These are phyloP conservation scores for Ailuropoda melanoleuca DNA, from an alignment of 2,113 vertebrate genomes.

Conservation along the genomic window DNA sequence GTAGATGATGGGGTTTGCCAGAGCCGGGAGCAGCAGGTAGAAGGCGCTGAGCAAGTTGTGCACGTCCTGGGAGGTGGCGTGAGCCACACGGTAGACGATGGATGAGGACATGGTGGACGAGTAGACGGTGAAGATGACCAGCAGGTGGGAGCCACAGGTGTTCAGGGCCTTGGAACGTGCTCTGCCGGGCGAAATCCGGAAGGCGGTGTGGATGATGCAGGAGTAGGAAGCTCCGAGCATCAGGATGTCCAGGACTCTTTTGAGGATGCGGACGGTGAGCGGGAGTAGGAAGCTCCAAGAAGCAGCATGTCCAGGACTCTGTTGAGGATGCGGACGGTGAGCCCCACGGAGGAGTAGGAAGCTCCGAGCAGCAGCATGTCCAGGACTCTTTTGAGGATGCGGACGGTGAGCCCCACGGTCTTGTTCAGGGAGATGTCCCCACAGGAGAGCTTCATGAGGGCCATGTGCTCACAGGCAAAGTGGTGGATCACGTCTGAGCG, in stretches of 20 bases:
- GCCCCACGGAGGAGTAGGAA: constrained; percentile 85
- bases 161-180: constrained; percentile 85
- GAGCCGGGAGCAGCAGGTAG: constrained; percentile 86
- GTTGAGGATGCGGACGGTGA: constrained; percentile 43
- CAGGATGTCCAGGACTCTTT: constrained; percentile 61
- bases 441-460: constrained; percentile 73
- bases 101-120: constrained; percentile 87
- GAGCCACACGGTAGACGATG: constrained; percentile 81
- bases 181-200: constrained; percentile 70
- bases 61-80: constrained; percentile 77
- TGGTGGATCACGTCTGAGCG: constrained; percentile 69
- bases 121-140: constrained; percentile 86
- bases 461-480: constrained; percentile 82
- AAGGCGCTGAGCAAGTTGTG: constrained; percentile 86
- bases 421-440: too few relatives aligned
- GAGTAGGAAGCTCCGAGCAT: constrained; percentile 79
- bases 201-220: constrained; percentile 79
- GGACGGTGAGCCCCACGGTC: not conserved
- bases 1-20: constrained; percentile 86
- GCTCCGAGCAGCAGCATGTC: constrained; percentile 54
- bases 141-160: constrained; percentile 87
- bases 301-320: constrained; percentile 60
- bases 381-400: constrained; percentile 54
- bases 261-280: constrained; percentile 51
- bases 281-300: constrained; percentile 79